phyloP scores from a whole-genome alignment of 2,888 invertebrate species.

The Ptychoptera albimana region DNA sequence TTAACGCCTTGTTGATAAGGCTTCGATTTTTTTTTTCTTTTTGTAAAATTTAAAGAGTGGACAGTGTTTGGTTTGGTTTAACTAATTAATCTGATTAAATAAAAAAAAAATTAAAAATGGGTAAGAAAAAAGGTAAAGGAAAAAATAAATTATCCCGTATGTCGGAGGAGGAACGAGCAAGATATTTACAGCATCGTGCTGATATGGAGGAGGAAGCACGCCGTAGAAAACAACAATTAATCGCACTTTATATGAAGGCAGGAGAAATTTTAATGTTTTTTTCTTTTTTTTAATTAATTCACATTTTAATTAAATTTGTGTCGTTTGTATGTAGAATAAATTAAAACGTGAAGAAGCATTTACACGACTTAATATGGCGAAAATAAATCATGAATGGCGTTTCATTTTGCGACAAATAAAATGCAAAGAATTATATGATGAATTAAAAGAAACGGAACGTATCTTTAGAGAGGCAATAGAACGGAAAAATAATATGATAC shows the following conservation, averaged over 20 bases:
- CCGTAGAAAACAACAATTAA: slow-evolving; percentile 61
- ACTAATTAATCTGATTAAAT: background rate
- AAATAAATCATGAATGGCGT: slow-evolving; percentile 76
- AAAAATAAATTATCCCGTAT: slow-evolving; percentile 62
- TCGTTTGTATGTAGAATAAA: slow-evolving; percentile 51
- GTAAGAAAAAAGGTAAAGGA: slow-evolving; percentile 53
- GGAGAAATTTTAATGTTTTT: background rate
- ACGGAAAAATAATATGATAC: slow-evolving; percentile 50
- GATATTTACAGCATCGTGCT: slow-evolving; percentile 67
- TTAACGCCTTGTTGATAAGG: background rate
- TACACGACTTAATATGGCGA: slow-evolving; percentile 61
- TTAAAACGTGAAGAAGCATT: slow-evolving; percentile 65
- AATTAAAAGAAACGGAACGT: slow-evolving; percentile 40
- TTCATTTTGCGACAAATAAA: slow-evolving; percentile 58
- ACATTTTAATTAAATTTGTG: background rate
- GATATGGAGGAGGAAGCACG: slow-evolving; percentile 70
- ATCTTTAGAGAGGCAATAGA: slow-evolving; percentile 35
- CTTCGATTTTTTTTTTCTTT: background rate
- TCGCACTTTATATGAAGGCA: slow-evolving; percentile 69
- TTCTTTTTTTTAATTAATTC: background rate
- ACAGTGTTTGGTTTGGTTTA: no score
- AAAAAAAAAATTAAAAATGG: slow-evolving; percentile 19
- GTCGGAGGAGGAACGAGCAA: slow-evolving; percentile 68
- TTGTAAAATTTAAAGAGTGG: background rate
- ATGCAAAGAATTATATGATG: slow-evolving; percentile 53